Evolutionary conservation across 1,140 invertebrate genomes (phyloP).

Genomic region (Glomeris maerens): DNA sequence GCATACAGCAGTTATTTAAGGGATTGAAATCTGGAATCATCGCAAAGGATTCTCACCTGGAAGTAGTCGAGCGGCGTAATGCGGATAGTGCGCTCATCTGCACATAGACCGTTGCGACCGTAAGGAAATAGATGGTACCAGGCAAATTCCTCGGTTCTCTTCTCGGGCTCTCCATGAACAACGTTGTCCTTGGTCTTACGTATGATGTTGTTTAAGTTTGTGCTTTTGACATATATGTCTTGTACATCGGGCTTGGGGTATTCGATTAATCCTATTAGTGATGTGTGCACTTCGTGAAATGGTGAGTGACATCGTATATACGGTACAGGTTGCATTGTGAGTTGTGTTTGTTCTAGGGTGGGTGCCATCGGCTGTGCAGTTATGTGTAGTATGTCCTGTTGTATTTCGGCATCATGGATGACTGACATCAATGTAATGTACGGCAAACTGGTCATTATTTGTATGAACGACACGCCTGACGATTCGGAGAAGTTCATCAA

Average conservation of each 20-base stretch:
- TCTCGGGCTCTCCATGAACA: slow-evolving; percentile 9
- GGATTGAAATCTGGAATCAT: too few species aligned
- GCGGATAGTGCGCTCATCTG: slow-evolving; percentile 12
- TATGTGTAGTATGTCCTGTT: not conserved
- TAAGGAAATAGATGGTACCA: slow-evolving; percentile 14
- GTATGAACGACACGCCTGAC: slow-evolving; percentile 6
- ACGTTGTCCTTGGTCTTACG: slow-evolving; percentile 12
- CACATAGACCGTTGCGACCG: slow-evolving; percentile 8
- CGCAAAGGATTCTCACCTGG: too few species aligned
- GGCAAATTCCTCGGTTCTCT: slow-evolving; percentile 12
- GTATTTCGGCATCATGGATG: slow-evolving; percentile 10
- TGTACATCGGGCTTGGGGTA: not conserved
- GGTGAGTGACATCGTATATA: not conserved
- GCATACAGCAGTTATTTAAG: too few species aligned
- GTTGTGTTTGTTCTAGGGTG: not conserved
- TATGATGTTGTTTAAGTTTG: not conserved
- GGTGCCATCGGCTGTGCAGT: not conserved
- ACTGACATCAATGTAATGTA: slow-evolving; percentile 13
- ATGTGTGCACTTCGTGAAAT: not conserved
- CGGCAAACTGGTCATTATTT: slow-evolving; percentile 9
- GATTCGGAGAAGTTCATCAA: slow-evolving; percentile 12
- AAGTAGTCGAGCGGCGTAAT: slow-evolving; percentile 7
- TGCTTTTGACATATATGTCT: slow-evolving; percentile 1
- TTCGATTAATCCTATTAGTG: not conserved
- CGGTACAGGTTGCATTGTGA: not conserved